Base-by-base conservation (phyloP, 2,113 vertebrate genomes). In the Channa maculata region DNA sequence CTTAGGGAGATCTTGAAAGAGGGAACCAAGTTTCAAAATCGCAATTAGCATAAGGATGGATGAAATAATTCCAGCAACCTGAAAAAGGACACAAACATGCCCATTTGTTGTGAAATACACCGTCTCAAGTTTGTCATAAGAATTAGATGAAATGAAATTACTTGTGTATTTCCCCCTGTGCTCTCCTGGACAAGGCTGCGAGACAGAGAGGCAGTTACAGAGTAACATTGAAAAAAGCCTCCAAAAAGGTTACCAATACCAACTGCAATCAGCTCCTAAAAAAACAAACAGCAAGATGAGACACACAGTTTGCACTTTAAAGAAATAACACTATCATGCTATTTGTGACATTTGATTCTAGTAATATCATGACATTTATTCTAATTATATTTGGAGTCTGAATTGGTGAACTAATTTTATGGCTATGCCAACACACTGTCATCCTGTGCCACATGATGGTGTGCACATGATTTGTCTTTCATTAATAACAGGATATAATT, bases 141-240 rank as follows among this genome's bases (percentile, higher is more conserved):
- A 43, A 15, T 64, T 5, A 15, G 2, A 54, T 49, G 13, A 45
- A n/a, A 59, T 49, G 7, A 10, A 9, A 61, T 86, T 89, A 98
- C 97, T 95, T 99, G 97, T 46, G 96, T 97, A 86, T 96, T 96
- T 5, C 97, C 96, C 3, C 97, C 97, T 0, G 97, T 95, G 86
- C 91, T 94, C 83, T 99, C 97, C 90, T 98, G 97, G 4, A 99
- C 94, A 51, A 99, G 92, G 64, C 95, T 97, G 43, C 97, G 96
- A 0, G 97, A 98, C 95, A 99, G 90, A 10, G 98, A 98, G 39
- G 96, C 95, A 65, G 96, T 96, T 77, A 98, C 94, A 2, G 94
- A 91, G 15, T 96, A 98, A 76, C 97, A 99, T 57, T 94, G 95
- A 87, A 99, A 99, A 77, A 96, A 92, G n/a, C 95, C 90, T 0